Evolutionary conservation across 2,113 vertebrate species (phyloP).

Genomic region (Noctilio leporinus): DNA sequence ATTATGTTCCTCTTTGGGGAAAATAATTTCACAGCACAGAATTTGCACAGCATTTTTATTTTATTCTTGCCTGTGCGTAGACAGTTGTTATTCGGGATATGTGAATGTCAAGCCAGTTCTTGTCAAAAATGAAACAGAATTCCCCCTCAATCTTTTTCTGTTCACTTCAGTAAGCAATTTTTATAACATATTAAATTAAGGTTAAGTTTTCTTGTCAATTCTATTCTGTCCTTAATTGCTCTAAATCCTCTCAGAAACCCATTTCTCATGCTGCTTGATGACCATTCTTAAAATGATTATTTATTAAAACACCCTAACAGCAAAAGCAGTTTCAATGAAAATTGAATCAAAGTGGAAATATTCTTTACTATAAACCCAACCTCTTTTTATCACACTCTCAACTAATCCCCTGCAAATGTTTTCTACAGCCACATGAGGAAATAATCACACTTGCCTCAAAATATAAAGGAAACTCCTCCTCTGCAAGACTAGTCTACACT

Average conservation of each 20-base stretch:
- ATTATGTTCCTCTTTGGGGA: neutral
- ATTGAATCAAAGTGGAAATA: neutral
- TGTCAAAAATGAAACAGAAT: constrained; percentile 19
- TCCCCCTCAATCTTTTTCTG: neutral
- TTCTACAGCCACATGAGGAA: neutral
- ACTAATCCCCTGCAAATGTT: neutral
- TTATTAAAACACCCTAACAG: constrained; percentile 11
- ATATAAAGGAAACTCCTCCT: neutral
- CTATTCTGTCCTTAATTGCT: neutral
- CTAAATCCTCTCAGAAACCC: neutral
- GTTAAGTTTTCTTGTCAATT: constrained; percentile 41
- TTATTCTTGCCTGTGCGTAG: neutral
- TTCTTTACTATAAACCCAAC: neutral
- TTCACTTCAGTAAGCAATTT: constrained; percentile 40
- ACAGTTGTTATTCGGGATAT: neutral
- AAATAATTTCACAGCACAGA: neutral
- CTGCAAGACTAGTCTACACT: neutral
- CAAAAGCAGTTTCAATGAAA: neutral
- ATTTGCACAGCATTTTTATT: neutral
- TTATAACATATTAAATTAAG: constrained; percentile 46
- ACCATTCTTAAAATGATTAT: neutral
- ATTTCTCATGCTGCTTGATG: neutral
- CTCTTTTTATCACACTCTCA: neutral
- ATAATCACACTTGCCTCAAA: neutral
- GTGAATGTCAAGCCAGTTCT: constrained; percentile 26